Base-by-base conservation (phyloP, 1,140 invertebrate species). In the Lordiphosa clarofinis region DNA sequence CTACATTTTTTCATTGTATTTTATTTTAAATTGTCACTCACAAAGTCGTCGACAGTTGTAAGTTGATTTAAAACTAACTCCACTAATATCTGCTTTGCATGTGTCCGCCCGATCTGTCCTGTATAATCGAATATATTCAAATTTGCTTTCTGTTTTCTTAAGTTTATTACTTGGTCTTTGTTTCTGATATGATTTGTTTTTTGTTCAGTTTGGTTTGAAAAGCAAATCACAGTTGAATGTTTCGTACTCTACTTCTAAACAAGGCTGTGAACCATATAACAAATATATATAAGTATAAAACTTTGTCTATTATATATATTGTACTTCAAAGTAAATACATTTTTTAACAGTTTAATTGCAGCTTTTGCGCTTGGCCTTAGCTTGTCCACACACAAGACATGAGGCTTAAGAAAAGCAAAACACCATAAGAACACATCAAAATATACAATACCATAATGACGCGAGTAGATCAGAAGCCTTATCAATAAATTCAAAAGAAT, bases 161-260 rank as follows among this genome's bases (percentile, higher is more conserved):
- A 35, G 48, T 56, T 37, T 49, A 56, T 61, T 7, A 38, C 39
- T 58, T 42, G 7, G 13, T 82, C 13, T 48, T 56, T 73, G 44
- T 59, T 37, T 10, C 48, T 21, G n/a, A 31, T 31, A 42, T 68
- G 47, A 31, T 56, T 72, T 55, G 48, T 54, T 8, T 57, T 66
- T 4, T 9, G 13, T 56, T 59, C 4, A 11, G 35, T 67, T 68
- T 52, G 21, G 24, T 54, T 69, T 67, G 54, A 42, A 71, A 66
- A 64, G 78, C 76, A 81, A 81, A 76, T 82, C 76, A 84, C 76
- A 81, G 76, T 81, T 82, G 72, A 82, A 81, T 84, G 72, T 82
- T 72, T 71, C 40, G 40, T 63, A 68, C 63, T 58, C 53, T 48
- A 52, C 49, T 39, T 59, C 43, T 44, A 52, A 65, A 37, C 52